phyloP scores from a whole-genome alignment of 1,140 invertebrate genomes.

The Lordiphosa mommai region DNA sequence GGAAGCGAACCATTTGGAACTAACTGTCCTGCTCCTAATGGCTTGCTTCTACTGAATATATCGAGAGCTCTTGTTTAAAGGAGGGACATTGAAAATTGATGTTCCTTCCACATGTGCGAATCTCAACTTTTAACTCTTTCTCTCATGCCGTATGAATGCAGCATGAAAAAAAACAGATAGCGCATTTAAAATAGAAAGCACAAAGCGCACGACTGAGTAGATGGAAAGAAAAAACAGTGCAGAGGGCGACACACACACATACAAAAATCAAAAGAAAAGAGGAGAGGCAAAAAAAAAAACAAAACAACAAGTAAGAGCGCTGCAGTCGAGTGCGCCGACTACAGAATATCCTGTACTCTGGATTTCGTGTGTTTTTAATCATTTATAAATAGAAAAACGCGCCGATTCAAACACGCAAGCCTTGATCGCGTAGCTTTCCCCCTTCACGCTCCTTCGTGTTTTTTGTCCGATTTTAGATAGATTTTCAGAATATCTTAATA shows the following conservation, averaged over 20 bases:
- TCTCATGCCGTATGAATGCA: slow-evolving; percentile 58
- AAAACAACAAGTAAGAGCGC: not conserved
- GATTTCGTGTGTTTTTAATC: too few relatives aligned
- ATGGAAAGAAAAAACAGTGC: slow-evolving; percentile 44
- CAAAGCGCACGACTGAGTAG: slow-evolving; percentile 70
- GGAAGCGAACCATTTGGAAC: slow-evolving; percentile 28
- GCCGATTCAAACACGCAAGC: too few relatives aligned
- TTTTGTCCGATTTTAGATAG: too few relatives aligned
- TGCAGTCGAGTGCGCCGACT: too few relatives aligned
- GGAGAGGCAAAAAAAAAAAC: slow-evolving; percentile 20
- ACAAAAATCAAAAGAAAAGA: slow-evolving; percentile 11
- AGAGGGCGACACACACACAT: slow-evolving; percentile 40
- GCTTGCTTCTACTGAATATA: slow-evolving; percentile 1
- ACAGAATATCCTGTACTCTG: not conserved
- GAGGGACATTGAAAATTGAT: slow-evolving; percentile 43
- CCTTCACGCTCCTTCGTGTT: too few relatives aligned
- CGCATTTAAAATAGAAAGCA: slow-evolving; percentile 71
- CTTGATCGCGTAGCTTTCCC: too few relatives aligned
- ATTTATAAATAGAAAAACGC: too few relatives aligned
- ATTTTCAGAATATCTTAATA: too few relatives aligned
- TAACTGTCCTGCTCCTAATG: not conserved
- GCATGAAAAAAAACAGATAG: slow-evolving; percentile 70
- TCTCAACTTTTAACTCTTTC: slow-evolving; percentile 64
- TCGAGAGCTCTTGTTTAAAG: slow-evolving; percentile 7
- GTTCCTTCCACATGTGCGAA: slow-evolving; percentile 44